Conservation (phyloP, 2,888 invertebrate genomes). For the Drosophila picticornis region DNA sequence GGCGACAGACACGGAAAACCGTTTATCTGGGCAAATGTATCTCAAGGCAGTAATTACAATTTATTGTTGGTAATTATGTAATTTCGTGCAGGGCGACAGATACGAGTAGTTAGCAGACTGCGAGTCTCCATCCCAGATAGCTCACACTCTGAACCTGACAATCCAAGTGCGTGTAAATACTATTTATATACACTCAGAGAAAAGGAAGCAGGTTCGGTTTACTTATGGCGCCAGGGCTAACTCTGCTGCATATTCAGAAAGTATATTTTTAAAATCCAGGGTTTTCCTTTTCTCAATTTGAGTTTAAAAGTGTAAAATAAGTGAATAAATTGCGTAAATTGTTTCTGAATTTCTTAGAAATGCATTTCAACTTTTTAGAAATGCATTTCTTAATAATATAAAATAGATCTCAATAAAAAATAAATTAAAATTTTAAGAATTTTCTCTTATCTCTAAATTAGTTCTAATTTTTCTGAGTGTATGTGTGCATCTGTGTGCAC, state of each 20-base stretch:
- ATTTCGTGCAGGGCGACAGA: conserved; percentile 63
- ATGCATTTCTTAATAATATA: neutral
- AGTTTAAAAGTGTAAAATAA: neutral
- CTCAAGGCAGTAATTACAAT: conserved; percentile 79
- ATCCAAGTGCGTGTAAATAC: conserved; percentile 49
- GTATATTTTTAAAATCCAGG: neutral
- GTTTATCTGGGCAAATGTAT: conserved; percentile 72
- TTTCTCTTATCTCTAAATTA: neutral
- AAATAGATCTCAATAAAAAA: neutral
- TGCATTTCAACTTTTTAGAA: neutral
- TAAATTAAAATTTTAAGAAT: neutral
- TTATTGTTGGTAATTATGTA: conserved; percentile 80
- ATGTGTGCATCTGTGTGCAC: neutral
- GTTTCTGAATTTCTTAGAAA: too few species aligned
- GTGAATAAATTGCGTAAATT: neutral
- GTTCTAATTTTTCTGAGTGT: neutral
- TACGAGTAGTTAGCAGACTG: conserved; percentile 30
- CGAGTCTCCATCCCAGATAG: neutral
- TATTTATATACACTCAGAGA: conserved; percentile 26
- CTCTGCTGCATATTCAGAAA: neutral
- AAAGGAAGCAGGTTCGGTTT: neutral
- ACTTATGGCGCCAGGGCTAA: neutral
- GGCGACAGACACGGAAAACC: conserved; percentile 52
- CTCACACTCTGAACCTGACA: conserved; percentile 25
- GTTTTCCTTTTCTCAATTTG: neutral